Evolutionary conservation across 2,797 vertebrate genomes (phyloP), one percentile per base, ranked within the genome.

Genomic region (Poeciliopsis paucimaculata): DNA sequence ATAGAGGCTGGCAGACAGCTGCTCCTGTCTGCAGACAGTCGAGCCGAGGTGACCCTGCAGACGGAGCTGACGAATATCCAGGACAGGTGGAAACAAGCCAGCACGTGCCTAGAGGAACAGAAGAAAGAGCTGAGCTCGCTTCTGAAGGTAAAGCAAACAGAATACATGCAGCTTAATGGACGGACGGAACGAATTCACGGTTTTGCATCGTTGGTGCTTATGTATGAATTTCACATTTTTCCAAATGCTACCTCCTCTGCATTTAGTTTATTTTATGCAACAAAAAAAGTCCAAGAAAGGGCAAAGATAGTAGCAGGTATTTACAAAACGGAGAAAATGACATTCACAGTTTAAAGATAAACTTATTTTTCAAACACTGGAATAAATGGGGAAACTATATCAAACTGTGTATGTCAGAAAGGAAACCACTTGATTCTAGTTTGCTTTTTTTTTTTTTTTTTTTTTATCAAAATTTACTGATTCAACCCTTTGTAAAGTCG

Each of bases 1-100:
- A 96, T 99, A 93, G 98, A 99, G 92, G 97, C 97, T 0, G 98
- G 97, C 55, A 96, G 96, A 79, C 98, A 99, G 36, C 95, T 99
- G 47, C 95, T 99, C 75, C 96, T 99, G 51, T 97, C 96, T 0
- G 97, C 97, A 0, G 98, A 99, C 75, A 92, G 93, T 47, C 95
- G 82, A 53, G 96, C 97, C 0, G 98, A 99, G 93, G 93, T 91
- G 9, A 77, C 89, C 43, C 91, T 99, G 88, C 97, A 99, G 90
- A 81, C 94, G 0, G 97, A 99, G 83, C 97, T 99, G 70, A 95
- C 95, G 0, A 96, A 97, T 66, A 96, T 98, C 84, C 98, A 99
- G 82, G 97, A 98, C 75, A 89, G 91, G 57, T 99, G 98, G 98
- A 97, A 94, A 76, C 93, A 87, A 0, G 94, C 96, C 84, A 97